Conservation (phyloP, 2,113 vertebrate species). For the Myrmecophaga tridactyla region DNA sequence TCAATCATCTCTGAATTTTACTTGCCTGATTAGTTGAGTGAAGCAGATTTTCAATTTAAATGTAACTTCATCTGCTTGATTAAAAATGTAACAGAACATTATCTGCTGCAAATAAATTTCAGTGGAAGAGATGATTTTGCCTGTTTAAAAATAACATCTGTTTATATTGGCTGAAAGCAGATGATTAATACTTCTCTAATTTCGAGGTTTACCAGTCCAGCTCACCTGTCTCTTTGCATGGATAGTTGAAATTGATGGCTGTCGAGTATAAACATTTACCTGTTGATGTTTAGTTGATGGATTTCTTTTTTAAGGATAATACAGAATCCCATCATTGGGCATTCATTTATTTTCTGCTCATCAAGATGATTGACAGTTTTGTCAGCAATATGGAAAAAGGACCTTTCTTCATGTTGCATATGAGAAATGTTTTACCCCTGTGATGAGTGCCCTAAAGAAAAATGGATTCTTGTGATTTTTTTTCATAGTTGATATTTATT, state of each 20-base stretch:
- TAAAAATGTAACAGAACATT: constrained; percentile 90
- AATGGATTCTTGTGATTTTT: constrained; percentile 74
- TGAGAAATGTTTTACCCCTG: constrained; percentile 73
- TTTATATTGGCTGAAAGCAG: constrained; percentile 86
- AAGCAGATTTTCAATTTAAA: constrained; percentile 90
- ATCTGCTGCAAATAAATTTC: constrained; percentile 89
- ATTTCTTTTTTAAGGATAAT: constrained; percentile 89
- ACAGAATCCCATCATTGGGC: constrained; percentile 88
- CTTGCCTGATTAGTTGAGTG: constrained; percentile 86
- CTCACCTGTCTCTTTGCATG: constrained; percentile 89
- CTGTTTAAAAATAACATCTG: constrained; percentile 88
- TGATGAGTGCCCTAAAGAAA: constrained; percentile 74
- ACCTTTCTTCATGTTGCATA: constrained; percentile 79
- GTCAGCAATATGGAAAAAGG: constrained; percentile 81
- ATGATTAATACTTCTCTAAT: constrained; percentile 89
- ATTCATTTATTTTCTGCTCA: constrained; percentile 90
- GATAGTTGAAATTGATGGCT: constrained; percentile 89
- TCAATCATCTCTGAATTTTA: constrained; percentile 82
- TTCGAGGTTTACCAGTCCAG: constrained; percentile 90
- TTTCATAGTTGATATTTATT: constrained; percentile 62
- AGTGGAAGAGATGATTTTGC: constrained; percentile 86
- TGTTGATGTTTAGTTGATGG: constrained; percentile 89
- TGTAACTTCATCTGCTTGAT: constrained; percentile 89
- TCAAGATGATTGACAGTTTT: constrained; percentile 89
- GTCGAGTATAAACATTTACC: constrained; percentile 87